Conservation (phyloP, 2,113 vertebrate species). For the Cisticola juncidis region DNA sequence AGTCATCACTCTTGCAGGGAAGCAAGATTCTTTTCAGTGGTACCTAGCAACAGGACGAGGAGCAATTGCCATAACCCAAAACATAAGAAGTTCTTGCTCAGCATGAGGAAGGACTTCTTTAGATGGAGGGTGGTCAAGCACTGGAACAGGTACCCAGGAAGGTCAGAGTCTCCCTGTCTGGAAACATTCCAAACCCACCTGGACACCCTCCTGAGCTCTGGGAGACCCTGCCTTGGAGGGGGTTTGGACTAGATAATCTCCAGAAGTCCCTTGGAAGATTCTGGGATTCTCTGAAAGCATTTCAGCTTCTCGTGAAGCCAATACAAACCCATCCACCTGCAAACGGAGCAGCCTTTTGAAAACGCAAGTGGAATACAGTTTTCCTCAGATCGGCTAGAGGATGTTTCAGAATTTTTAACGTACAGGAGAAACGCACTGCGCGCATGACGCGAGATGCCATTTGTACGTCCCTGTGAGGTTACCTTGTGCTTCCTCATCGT, state of each 20-base stretch:
- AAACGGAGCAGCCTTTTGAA: background rate
- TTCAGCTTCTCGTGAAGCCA: background rate
- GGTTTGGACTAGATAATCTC: background rate
- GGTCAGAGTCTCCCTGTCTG: background rate
- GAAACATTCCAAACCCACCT: background rate
- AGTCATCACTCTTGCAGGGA: background rate
- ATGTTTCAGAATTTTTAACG: background rate
- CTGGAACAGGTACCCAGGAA: background rate
- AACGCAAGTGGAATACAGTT: accelerated
- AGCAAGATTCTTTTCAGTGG: background rate
- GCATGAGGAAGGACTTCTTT: background rate
- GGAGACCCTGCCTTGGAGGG: background rate
- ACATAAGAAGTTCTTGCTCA: background rate
- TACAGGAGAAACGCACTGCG: background rate
- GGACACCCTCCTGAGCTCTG: background rate
- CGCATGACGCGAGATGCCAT: accelerated
- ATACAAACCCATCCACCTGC: background rate
- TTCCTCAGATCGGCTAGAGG: background rate
- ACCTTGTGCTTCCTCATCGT: conserved; percentile 89
- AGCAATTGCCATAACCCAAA: background rate
- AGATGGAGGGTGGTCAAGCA: background rate
- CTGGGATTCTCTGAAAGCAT: background rate
- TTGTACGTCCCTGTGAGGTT: background rate
- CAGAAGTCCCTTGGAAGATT: background rate
- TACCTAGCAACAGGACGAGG: background rate